Evolutionary conservation across 2,888 invertebrate species (phyloP).

Genomic region (Biston betularia): DNA sequence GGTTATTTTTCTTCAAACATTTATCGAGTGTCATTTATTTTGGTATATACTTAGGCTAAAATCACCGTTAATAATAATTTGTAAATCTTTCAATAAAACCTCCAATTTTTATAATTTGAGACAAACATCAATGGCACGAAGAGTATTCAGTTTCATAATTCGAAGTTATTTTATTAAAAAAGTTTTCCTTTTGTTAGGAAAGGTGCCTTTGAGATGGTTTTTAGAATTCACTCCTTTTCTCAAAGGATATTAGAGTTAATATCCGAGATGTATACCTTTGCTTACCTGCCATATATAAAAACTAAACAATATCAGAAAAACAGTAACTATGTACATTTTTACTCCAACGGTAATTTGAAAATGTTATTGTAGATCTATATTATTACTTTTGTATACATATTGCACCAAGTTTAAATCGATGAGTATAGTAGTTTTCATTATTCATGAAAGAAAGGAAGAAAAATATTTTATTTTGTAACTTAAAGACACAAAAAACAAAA

Average conservation of each 20-base stretch:
- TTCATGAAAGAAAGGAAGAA: too few relatives aligned
- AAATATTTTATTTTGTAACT: too few relatives aligned
- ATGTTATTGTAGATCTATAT: neutral
- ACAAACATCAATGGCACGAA: conserved; percentile 35
- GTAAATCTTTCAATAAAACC: conserved; percentile 6
- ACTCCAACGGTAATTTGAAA: too few relatives aligned
- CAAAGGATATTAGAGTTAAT: conserved; percentile 17
- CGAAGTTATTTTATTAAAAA: conserved; percentile 55
- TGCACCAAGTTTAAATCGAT: too few relatives aligned
- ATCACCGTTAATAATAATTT: conserved; percentile 4
- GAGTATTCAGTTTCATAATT: conserved; percentile 36
- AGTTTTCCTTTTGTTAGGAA: conserved; percentile 50
- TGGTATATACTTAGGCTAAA: conserved; percentile 9
- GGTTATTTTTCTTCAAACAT: too few relatives aligned
- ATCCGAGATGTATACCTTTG: neutral
- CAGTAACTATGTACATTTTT: too few relatives aligned
- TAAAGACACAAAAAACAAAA: too few relatives aligned
- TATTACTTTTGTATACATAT: too few relatives aligned
- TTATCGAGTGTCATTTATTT: neutral
- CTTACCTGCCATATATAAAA: neutral
- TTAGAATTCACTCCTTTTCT: conserved; percentile 16
- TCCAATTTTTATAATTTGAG: conserved; percentile 24
- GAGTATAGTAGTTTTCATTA: too few relatives aligned
- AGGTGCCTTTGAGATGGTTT: conserved; percentile 34
- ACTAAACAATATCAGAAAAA: neutral